A percentile compares a stretch with the other conserved stretches of the same genome.
Evolutionary conservation across 30 jellyfish, hydroid and myxozoan species (phyloP).

Genomic region (Aurelia aurita): DNA sequence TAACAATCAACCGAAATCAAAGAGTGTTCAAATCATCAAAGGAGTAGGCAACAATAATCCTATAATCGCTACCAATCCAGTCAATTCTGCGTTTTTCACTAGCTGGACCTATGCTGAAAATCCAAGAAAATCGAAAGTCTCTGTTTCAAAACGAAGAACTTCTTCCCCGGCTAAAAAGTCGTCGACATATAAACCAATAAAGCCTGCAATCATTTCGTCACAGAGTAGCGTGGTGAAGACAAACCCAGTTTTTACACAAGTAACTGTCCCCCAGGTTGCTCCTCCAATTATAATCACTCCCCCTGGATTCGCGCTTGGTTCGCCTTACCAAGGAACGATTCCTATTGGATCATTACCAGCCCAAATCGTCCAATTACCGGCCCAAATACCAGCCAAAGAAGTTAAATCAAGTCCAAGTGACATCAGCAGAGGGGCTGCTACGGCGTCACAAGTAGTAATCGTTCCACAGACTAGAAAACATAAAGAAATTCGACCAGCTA

Average conservation of each 20-base stretch:
- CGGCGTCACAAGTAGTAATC: conserved; percentile 51
- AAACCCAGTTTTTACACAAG: not conserved
- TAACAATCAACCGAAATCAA: not conserved
- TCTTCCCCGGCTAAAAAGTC: not conserved
- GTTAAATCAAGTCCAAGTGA: conserved; percentile 15
- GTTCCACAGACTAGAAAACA: conserved; percentile 45
- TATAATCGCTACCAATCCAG: conserved; percentile 7
- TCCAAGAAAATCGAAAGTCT: not conserved
- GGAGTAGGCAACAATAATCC: not conserved
- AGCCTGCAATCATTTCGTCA: conserved; percentile 21
- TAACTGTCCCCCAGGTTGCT: conserved; percentile 11
- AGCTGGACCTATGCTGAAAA: conserved; percentile 24
- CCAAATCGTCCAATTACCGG: conserved; percentile 62
- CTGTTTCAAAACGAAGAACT: not conserved
- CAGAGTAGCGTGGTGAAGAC: not conserved
- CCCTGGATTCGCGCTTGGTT: conserved; percentile 14
- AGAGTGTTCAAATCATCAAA: conserved; percentile 14
- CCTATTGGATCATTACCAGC: conserved; percentile 40
- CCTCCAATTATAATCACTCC: conserved; percentile 28
- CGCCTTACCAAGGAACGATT: conserved; percentile 29
- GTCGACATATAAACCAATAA: not conserved
- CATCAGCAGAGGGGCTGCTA: conserved; percentile 51
- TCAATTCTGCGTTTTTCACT: conserved; percentile 20
- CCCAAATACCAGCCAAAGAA: conserved; percentile 56
- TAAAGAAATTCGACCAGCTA: conserved; percentile 49